phyloP scores from a whole-genome alignment of 2,888 invertebrate species.

The Arge pagana region DNA sequence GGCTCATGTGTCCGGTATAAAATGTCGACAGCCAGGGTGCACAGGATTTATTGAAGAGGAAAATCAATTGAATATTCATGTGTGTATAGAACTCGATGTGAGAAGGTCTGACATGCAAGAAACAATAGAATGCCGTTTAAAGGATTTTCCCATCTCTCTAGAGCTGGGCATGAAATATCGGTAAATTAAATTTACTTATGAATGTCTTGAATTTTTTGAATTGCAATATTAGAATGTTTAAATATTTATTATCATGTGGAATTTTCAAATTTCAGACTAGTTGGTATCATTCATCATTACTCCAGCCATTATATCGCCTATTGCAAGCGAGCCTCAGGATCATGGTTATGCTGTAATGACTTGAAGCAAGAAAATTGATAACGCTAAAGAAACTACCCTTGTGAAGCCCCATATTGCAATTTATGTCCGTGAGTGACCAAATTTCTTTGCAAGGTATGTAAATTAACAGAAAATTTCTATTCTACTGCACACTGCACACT shows the following conservation, averaged over 20 bases:
- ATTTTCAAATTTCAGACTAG: constrained; percentile 7
- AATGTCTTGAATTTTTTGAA: background rate
- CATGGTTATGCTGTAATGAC: constrained; percentile 6
- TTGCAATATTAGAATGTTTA: background rate
- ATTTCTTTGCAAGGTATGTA: background rate
- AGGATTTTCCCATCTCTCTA: constrained; percentile 4
- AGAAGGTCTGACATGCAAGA: constrained; percentile 1
- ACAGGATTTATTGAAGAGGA: background rate
- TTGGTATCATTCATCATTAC: background rate
- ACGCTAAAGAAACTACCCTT: background rate
- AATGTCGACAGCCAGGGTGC: background rate
- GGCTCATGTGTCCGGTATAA: background rate
- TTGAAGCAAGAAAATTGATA: background rate
- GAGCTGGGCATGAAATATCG: constrained; percentile 1
- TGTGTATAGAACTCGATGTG: constrained; percentile 10
- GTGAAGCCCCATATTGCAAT: constrained; percentile 2
- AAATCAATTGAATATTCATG: background rate
- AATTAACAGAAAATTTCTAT: too few species aligned
- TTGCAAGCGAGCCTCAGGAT: constrained; percentile 5
- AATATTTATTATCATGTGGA: background rate
- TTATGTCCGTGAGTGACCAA: constrained; percentile 3
- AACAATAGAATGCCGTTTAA: background rate
- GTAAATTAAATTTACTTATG: background rate
- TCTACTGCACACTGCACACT: too few species aligned
- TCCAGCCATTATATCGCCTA: constrained; percentile 3